These are phyloP conservation scores for Cantharis rustica DNA, from an alignment of 2,888 invertebrate genomes.

Conservation along the genomic window DNA sequence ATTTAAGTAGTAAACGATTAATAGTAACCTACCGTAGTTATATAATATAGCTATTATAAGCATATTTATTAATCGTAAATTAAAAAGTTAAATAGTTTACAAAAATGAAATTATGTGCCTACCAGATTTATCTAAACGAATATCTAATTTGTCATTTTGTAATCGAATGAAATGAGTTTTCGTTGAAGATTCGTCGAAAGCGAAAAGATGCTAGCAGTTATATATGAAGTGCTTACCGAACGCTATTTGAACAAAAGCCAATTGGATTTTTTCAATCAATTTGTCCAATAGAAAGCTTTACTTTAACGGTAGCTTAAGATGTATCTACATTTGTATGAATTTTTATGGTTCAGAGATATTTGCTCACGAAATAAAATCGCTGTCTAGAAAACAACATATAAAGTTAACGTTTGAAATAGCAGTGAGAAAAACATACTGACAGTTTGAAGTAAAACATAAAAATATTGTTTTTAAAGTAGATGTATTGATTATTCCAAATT, in stretches of 20 bases:
- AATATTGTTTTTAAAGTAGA: not conserved
- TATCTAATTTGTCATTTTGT: slow-evolving; percentile 12
- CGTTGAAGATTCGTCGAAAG: slow-evolving; percentile 9
- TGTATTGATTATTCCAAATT: not conserved
- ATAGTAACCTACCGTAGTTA: not conserved
- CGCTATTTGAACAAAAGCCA: slow-evolving; percentile 30
- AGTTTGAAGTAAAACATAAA: not conserved
- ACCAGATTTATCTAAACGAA: not conserved
- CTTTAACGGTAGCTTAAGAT: slow-evolving; percentile 23
- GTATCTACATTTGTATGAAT: slow-evolving; percentile 17
- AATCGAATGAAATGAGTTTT: slow-evolving; percentile 16
- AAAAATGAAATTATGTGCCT: not conserved
- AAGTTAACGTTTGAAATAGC: not conserved
- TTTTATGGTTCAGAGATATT: slow-evolving; percentile 11
- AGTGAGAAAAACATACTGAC: not conserved
- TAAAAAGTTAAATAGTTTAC: not conserved
- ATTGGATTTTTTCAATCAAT: slow-evolving; percentile 32
- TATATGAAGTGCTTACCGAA: slow-evolving; percentile 27
- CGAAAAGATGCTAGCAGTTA: slow-evolving; percentile 26
- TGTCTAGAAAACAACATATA: not conserved
- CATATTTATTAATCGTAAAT: not conserved
- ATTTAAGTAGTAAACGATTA: slow-evolving; percentile 21
- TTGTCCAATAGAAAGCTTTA: slow-evolving; percentile 22
- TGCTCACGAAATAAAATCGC: slow-evolving; percentile 6
- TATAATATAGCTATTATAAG: too few species aligned